phyloP scores from a whole-genome alignment of 2,888 invertebrate genomes.

The Harpalus rufipes region DNA sequence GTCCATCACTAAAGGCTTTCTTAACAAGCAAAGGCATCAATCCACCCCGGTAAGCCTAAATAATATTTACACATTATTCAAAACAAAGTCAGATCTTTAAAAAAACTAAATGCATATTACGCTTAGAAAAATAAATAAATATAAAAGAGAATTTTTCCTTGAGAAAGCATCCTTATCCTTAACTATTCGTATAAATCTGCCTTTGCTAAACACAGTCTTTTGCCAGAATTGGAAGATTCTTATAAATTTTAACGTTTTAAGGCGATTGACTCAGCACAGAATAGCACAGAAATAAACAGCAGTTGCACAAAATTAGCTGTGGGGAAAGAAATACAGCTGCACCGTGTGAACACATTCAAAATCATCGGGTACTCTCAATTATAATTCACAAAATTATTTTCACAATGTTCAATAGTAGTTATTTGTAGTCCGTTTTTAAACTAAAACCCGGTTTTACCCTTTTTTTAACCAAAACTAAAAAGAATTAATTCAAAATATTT shows the following conservation, averaged over 20 bases:
- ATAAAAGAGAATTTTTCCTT: conserved; percentile 13
- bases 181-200: conserved; percentile 32
- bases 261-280: conserved; percentile 32
- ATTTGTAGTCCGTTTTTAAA: too few relatives aligned
- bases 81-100: conserved; percentile 29
- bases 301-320: conserved; percentile 48
- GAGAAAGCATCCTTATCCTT: not conserved
- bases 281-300: conserved; percentile 46
- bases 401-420: not conserved
- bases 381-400: not conserved
- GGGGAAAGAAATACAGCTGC: conserved; percentile 43
- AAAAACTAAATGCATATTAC: conserved; percentile 51
- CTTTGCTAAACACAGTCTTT: conserved; percentile 64
- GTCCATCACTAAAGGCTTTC: conserved; percentile 34
- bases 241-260: conserved; percentile 30
- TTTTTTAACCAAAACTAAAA: too few relatives aligned
- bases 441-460: too few relatives aligned
- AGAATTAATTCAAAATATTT: too few relatives aligned
- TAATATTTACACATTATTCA: conserved; percentile 5
- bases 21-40: conserved; percentile 58
- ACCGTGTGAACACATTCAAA: conserved; percentile 50
- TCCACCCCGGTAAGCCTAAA: conserved; percentile 31
- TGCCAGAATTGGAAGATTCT: conserved; percentile 48
- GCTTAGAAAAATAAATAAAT: conserved; percentile 32
- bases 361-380: not conserved